Base-by-base conservation (phyloP, 2,888 invertebrate genomes). In the Brachypalpus laphriformis region DNA sequence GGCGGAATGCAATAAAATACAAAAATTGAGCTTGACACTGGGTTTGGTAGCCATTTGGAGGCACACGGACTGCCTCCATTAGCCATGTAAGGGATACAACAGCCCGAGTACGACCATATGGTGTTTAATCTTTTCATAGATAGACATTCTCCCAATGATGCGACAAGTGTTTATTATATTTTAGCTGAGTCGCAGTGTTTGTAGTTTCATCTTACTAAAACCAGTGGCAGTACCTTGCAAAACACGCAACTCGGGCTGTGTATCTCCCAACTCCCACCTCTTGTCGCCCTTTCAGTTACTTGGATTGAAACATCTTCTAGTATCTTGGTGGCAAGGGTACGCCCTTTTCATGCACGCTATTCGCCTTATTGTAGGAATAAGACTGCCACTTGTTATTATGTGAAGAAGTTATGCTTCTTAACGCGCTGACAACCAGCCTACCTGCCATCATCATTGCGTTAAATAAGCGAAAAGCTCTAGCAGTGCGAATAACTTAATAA, bases 91-190 rank as follows among this genome's bases (percentile, higher is more conserved):
- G 45, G 25, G 22, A 75, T 34, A 3, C 28, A n/a, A n/a, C n/a
- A 34, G 6, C 22, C 37, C 61, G 18, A 51, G n/a, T 37, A 61
- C 25, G 56, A 65, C 78, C 78, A 78, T 71, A 70, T 77, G 77
- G 77, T 71, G 54, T 40, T 25, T 49, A 28, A 40, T 25, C 56
- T 40, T 40, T 42, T 9, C n/a, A n/a, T n/a, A n/a, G n/a, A 16
- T 54, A 34, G 34, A 1, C 5, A n/a, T 34, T 56, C 28, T n/a
- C 11, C 6, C 45, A 14, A 37, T 66, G 14, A 25, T n/a, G 18
- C 63, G 14, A 9, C 20, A 37, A 37, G 34, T 57, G 34, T 57
- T 37, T 34, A 37, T 40, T 3, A 34, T 3, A 28, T 7, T 25
- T 2, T 2, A 25, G 25, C 5, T 25, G 25, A 25, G 25, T 25